Conservation (phyloP, 2,888 invertebrate species). For the Artemia sp. region DNA sequence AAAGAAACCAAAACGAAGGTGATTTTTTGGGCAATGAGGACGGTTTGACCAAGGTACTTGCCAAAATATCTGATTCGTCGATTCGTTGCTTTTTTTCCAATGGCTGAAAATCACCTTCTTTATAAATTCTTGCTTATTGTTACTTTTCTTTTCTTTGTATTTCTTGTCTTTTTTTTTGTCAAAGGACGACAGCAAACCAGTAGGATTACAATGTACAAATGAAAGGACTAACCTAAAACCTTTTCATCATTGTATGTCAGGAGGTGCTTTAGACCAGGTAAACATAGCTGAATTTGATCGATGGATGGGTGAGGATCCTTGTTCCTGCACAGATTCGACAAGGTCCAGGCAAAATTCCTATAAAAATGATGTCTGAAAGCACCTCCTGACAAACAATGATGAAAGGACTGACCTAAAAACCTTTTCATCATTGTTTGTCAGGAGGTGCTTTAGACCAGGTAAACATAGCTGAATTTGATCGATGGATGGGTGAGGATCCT, state of each 20-base stretch:
- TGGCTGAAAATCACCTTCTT: too few species aligned
- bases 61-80: too few species aligned
- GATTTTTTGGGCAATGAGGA: too few species aligned
- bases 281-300: conserved; percentile 49
- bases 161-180: too few species aligned
- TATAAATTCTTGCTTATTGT: too few species aligned
- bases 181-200: too few species aligned
- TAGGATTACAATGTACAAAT: too few species aligned
- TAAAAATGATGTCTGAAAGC: conserved; percentile 39
- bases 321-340: conserved; percentile 83
- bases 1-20: too few species aligned
- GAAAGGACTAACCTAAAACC: conserved; percentile 44
- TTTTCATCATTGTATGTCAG: conserved; percentile 53
- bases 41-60: too few species aligned
- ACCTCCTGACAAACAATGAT: too few species aligned
- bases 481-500: conserved; percentile 73
- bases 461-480: conserved; percentile 53
- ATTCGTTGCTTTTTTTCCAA: too few species aligned
- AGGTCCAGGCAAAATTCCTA: conserved; percentile 80
- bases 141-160: too few species aligned
- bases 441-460: conserved; percentile 54
- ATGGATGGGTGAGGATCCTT: conserved; percentile 79
- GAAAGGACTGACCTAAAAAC: conserved; percentile 44
- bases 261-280: conserved; percentile 59
- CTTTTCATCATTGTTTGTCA: conserved; percentile 52